Conservation (phyloP, 2,888 invertebrate species). For the Eurytoma californica region DNA sequence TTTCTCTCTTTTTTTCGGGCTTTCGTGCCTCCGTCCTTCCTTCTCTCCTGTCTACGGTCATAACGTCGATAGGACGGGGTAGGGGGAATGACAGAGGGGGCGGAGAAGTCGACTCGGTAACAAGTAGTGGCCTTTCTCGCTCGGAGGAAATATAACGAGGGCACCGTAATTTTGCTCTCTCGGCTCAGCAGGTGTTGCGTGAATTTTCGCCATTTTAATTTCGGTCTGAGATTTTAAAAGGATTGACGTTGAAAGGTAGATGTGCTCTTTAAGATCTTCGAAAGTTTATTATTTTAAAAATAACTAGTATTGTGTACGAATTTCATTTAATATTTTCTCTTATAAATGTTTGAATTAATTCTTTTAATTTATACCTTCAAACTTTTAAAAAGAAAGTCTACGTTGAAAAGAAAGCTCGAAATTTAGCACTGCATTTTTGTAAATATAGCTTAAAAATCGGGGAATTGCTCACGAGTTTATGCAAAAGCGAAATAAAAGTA, state of each 20-base stretch:
- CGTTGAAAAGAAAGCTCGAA: no score
- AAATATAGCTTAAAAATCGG: no score
- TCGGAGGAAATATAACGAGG: conserved; percentile 62
- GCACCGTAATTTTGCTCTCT: conserved; percentile 46
- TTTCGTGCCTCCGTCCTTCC: conserved; percentile 9
- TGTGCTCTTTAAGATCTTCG: no score
- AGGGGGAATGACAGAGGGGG: not conserved
- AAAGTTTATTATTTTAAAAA: no score
- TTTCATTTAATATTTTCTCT: no score
- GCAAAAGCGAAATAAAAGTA: no score
- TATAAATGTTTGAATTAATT: not conserved
- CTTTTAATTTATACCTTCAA: no score
- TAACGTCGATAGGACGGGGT: conserved; percentile 47
- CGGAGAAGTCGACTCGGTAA: conserved; percentile 40
- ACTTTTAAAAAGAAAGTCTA: no score
- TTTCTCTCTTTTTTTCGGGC: conserved; percentile 24
- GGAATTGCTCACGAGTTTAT: no score
- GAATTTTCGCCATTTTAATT: conserved; percentile 27
- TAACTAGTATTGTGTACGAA: no score
- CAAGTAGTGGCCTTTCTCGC: conserved; percentile 23
- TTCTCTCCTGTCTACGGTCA: conserved; percentile 4
- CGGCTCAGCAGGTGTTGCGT: not conserved
- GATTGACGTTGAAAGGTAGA: not conserved
- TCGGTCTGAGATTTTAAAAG: not conserved
- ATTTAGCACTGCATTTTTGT: no score